phyloP scores from a whole-genome alignment of 2,888 invertebrate genomes.

The Vannuccia rotundouncinata region DNA sequence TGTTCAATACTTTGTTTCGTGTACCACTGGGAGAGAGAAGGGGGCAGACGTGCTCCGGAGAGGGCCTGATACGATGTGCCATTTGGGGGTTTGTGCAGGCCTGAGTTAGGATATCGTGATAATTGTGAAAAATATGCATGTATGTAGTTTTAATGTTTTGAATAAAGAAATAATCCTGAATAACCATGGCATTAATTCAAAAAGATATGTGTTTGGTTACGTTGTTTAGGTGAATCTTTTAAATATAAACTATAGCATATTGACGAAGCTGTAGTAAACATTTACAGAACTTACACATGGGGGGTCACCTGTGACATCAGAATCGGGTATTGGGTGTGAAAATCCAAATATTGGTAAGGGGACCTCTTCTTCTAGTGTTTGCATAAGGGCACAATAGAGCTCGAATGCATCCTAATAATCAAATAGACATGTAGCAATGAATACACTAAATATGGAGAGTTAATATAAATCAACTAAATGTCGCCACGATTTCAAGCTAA shows the following conservation, averaged over 20 bases:
- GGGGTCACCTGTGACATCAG: not conserved
- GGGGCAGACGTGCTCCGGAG: not conserved
- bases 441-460: not conserved
- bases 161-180: no score
- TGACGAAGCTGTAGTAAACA: no score
- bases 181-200: no score
- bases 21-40: not conserved
- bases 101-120: no score
- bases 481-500: not conserved
- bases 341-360: not conserved
- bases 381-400: not conserved
- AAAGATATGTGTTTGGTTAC: no score
- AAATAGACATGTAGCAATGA: not conserved
- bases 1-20: not conserved
- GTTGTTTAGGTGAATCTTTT: no score
- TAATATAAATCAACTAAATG: not conserved
- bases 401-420: not conserved
- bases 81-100: not conserved
- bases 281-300: not conserved
- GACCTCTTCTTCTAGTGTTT: not conserved
- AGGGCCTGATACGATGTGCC: not conserved
- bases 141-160: no score
- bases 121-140: no score
- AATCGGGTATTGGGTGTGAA: not conserved
- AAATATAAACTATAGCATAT: no score